A percentile compares a stretch with the other conserved stretches of the same genome.
Conservation (phyloP, 2,113 vertebrate genomes). For the Pelecanoides urinatrix region DNA sequence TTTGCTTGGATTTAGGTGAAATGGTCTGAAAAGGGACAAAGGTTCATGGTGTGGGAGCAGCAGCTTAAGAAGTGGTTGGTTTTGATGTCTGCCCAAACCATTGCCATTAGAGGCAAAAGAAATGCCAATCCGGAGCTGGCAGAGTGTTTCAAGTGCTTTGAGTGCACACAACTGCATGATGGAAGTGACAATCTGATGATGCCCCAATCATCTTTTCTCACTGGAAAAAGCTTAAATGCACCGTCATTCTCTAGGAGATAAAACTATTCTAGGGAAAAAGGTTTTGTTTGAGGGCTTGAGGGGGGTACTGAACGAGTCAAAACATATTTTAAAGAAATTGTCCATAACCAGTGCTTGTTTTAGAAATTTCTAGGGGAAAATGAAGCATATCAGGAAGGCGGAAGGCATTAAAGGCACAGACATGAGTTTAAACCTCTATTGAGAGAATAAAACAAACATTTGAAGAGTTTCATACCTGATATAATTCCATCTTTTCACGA, state of each 20-base stretch:
- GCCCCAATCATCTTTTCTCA: not conserved
- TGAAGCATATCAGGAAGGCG: not conserved
- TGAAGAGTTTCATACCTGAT: not conserved
- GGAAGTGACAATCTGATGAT: not conserved
- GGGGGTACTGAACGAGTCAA: not conserved
- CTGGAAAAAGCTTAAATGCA: not conserved
- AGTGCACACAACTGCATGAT: not conserved
- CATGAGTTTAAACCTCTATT: not conserved
- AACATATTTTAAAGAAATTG: not conserved
- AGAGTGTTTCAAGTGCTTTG: not conserved
- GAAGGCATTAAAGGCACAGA: not conserved
- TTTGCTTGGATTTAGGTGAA: slow-evolving; percentile 54
- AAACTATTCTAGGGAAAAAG: not conserved
- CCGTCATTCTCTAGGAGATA: not conserved
- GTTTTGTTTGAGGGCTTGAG: not conserved
- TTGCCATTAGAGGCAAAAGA: not conserved
- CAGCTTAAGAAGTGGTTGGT: not conserved
- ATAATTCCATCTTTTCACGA: not conserved
- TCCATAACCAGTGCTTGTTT: not conserved
- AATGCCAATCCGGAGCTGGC: not conserved
- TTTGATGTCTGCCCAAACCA: not conserved
- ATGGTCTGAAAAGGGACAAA: slow-evolving; percentile 32
- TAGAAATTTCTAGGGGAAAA: not conserved
- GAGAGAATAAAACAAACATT: not conserved
- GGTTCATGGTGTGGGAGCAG: not conserved